Conservation (phyloP, 2,797 vertebrate species). For the Peromyscus aztecus region DNA sequence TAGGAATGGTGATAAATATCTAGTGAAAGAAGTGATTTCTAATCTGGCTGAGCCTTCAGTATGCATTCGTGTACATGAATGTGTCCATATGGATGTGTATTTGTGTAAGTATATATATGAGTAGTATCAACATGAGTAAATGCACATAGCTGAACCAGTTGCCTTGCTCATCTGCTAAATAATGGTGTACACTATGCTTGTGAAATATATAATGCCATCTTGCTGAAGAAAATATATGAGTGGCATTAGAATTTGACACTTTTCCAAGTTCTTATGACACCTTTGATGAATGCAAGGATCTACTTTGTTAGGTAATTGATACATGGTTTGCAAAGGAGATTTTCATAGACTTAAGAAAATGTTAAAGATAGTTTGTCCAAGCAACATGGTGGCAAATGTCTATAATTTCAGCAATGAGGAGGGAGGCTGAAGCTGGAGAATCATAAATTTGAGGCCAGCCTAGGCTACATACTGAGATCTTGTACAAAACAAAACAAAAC, state of each 20-base stretch:
- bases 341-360: not conserved
- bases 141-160: not conserved
- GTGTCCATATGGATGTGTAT: not conserved
- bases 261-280: conserved; percentile 1
- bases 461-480: not conserved
- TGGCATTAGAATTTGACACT: not conserved
- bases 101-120: too few species aligned
- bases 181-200: not conserved
- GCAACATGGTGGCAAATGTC: not conserved
- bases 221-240: not conserved
- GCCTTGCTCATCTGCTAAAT: not conserved
- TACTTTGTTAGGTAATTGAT: conserved; percentile 40
- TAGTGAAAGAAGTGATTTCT: conserved; percentile 39
- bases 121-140: not conserved
- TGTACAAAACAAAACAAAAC: not conserved
- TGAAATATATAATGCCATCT: conserved; percentile 27
- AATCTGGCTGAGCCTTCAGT: conserved; percentile 35
- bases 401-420: not conserved
- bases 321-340: not conserved
- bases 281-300: conserved; percentile 6
- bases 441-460: not conserved
- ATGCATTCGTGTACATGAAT: not conserved
- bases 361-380: conserved; percentile 15
- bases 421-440: not conserved
- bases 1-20: not conserved